These are phyloP conservation scores for Drosophila formosana DNA, from an alignment of 2,888 invertebrate species.

Conservation along the genomic window DNA sequence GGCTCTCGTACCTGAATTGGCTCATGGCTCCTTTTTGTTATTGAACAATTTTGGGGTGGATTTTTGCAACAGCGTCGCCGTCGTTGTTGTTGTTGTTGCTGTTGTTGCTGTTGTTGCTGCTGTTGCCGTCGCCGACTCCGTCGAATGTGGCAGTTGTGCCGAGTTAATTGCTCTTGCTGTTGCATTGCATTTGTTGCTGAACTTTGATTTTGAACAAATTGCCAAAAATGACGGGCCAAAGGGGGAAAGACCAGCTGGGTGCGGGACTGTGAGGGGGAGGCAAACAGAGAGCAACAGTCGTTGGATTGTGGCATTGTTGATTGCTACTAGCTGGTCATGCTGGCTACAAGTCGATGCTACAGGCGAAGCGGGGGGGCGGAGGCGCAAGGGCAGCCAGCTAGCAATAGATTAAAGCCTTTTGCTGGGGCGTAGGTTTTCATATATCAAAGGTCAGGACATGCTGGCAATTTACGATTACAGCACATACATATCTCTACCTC, in stretches of 20 bases:
- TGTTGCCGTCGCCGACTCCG: conserved; percentile 12
- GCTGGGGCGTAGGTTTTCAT: conserved; percentile 46
- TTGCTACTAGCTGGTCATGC: conserved; percentile 47
- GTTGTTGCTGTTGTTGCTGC: conserved; percentile 10
- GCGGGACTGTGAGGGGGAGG: conserved; percentile 1
- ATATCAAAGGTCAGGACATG: conserved; percentile 74
- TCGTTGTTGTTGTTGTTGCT: background rate
- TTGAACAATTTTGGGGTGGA: conserved; percentile 71
- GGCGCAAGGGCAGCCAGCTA: background rate
- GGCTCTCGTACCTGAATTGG: conserved; percentile 70
- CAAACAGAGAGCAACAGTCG: conserved; percentile 64
- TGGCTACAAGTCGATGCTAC: conserved; percentile 12
- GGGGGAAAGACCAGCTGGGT: conserved; percentile 5
- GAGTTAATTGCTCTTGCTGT: conserved; percentile 79
- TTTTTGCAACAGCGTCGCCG: conserved; percentile 68
- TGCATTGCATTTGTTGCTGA: conserved; percentile 78
- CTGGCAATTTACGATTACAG: conserved; percentile 52
- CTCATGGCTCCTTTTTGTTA: conserved; percentile 72
- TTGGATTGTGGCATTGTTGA: conserved; percentile 65
- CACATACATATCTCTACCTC: conserved; percentile 2
- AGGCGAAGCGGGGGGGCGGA: background rate
- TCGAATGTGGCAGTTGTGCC: conserved; percentile 76
- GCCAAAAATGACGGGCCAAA: conserved; percentile 60
- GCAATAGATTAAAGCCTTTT: conserved; percentile 56
- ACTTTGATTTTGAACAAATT: conserved; percentile 78